Conservation (phyloP, 1,140 invertebrate species). For the Microplitis mediator region DNA sequence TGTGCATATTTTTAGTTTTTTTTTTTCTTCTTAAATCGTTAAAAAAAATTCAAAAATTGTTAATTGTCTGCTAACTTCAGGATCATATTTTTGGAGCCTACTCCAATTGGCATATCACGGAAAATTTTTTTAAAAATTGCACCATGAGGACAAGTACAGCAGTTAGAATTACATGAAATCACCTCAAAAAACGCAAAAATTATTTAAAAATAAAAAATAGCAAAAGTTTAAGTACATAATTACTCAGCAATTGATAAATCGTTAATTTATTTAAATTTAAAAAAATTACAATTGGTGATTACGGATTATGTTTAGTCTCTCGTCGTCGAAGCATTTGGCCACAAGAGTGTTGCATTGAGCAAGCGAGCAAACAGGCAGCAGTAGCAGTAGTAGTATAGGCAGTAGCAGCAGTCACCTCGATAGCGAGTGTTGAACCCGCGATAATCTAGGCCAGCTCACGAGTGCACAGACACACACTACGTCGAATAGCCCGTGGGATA, state of each 20-base stretch:
- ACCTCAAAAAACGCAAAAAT: no score
- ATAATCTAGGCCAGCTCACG: slow-evolving; percentile 57
- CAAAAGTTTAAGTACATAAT: neutral
- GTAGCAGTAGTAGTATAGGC: slow-evolving; percentile 34
- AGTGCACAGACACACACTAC: slow-evolving; percentile 10
- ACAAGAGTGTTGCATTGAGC: slow-evolving; percentile 49
- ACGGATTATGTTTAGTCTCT: slow-evolving; percentile 35
- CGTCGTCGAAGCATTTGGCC: slow-evolving; percentile 11
- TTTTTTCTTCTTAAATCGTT: no score
- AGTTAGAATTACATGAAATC: no score
- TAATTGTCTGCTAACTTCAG: no score
- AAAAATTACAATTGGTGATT: neutral
- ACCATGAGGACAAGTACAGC: no score
- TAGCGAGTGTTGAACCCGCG: slow-evolving; percentile 62
- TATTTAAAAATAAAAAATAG: no score
- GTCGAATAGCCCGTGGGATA: slow-evolving; percentile 33
- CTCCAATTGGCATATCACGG: no score
- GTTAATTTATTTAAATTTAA: neutral
- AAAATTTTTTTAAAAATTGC: no score
- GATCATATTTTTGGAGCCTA: no score
- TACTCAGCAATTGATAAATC: neutral
- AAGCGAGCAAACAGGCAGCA: slow-evolving; percentile 43
- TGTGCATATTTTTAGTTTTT: no score
- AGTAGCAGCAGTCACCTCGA: slow-evolving; percentile 58
- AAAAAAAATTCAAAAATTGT: no score